phyloP scores from a whole-genome alignment of 2,888 invertebrate species.

The Trichopoda pennipes region DNA sequence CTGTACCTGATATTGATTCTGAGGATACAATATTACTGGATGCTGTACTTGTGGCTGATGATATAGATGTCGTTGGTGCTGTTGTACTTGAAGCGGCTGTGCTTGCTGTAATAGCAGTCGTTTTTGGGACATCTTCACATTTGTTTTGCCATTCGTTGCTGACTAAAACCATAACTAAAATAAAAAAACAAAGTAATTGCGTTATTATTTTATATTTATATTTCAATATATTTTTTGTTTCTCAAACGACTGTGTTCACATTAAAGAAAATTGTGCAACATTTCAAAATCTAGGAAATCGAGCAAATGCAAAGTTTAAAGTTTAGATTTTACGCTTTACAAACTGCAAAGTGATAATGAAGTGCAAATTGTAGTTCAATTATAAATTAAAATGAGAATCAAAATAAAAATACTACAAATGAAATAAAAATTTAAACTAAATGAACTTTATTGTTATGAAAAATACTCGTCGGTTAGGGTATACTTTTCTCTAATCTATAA shows the following conservation, averaged over 20 bases:
- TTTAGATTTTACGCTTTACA: too few species aligned
- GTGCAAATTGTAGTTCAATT: too few species aligned
- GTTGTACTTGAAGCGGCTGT: slow-evolving; percentile 51
- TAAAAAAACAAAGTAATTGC: neutral
- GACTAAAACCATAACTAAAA: slow-evolving; percentile 80
- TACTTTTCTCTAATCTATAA: too few species aligned
- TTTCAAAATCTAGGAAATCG: neutral
- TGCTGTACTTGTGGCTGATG: slow-evolving; percentile 63
- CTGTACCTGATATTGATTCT: slow-evolving; percentile 52
- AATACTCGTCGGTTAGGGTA: too few species aligned
- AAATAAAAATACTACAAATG: too few species aligned
- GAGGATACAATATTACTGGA: slow-evolving; percentile 49
- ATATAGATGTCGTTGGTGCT: slow-evolving; percentile 27
- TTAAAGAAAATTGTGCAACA: neutral
- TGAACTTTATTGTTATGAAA: too few species aligned
- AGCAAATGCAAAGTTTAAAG: neutral
- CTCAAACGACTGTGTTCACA: neutral
- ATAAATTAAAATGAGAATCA: too few species aligned
- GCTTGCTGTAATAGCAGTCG: slow-evolving; percentile 69
- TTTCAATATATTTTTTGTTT: neutral
- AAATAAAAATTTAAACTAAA: too few species aligned
- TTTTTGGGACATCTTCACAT: slow-evolving; percentile 74
- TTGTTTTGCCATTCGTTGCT: slow-evolving; percentile 78
- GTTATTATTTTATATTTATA: neutral
- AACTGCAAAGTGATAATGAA: too few species aligned